Evolutionary conservation across 2,113 vertebrate species (phyloP), one percentile per base, ranked within the genome.

Genomic region (Struthio camelus): DNA sequence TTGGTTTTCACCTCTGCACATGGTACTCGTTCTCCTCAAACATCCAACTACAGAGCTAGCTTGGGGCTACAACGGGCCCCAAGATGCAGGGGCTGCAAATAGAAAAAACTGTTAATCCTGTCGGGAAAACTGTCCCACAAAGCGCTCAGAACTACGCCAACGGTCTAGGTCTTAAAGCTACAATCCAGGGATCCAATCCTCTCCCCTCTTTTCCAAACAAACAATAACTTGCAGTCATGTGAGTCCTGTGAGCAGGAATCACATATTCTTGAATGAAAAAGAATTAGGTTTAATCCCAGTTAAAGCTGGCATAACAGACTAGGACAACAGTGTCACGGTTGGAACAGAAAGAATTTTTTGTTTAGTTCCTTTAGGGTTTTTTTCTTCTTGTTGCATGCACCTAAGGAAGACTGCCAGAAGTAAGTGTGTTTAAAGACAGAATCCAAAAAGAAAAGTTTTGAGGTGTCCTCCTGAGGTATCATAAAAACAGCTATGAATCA

Each of bases 81-180:
- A 15, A 58, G 34, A 72, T 59, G 4, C 3, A 82, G 30, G 5
- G 7, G 8, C 10, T 61, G 19, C 0, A 1, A 53, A 3, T 16
- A 7, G 77, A 48, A 86, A 66, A 11, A 58, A 40, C 17, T 69
- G 54, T 18, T n/a, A 19, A 34, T 7, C 3, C 9, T 83, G 27
- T 24, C n/a, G 34, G 50, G 36, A 72, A 87, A 82, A 58, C 1
- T 7, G 6, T 6, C 3, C 27, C 11, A 2, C 14, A 40, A 44
- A 25, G 23, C 27, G 6, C 30, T 64, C 34, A 50, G 46, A 66
- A 48, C 15, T 25, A 11, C 28, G 48, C 24, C 7, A 65, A 48
- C 1, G 5, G 4, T 34, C 30, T 44, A 27, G 19, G 18, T 59
- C 56, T 59, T 34, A 34, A 34, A 20, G 56, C 11, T 25, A 16